These are phyloP conservation scores for Carettochelys insculpta DNA, from an alignment of 2,113 vertebrate species.

Conservation along the genomic window DNA sequence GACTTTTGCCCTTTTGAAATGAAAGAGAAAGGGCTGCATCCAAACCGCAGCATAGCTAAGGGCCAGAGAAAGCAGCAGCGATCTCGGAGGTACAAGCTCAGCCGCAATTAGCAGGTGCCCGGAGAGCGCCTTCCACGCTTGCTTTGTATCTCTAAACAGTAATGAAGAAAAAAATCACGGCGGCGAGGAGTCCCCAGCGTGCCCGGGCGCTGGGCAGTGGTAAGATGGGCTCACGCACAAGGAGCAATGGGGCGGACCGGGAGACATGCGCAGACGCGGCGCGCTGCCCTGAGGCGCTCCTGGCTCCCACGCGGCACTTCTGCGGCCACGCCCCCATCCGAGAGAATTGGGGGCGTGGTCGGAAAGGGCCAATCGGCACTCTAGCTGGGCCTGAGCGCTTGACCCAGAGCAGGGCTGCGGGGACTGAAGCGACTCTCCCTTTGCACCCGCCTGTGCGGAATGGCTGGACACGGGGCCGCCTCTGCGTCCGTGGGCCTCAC, in stretches of 20 bases:
- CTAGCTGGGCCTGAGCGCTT: background rate
- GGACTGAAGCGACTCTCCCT: background rate
- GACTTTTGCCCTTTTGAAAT: conserved; percentile 93
- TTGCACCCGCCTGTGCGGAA: background rate
- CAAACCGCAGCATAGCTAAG: conserved; percentile 20
- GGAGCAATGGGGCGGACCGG: background rate
- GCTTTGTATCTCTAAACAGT: conserved; percentile 28
- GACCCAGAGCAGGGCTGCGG: background rate
- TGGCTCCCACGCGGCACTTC: no score
- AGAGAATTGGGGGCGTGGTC: background rate
- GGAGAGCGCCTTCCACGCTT: background rate
- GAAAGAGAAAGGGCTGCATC: conserved; percentile 76
- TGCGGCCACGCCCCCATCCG: no score
- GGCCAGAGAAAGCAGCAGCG: conserved; percentile 26
- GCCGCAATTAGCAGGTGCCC: conserved; percentile 63
- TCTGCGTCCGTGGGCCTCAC: background rate
- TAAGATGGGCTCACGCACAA: background rate
- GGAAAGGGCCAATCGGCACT: background rate
- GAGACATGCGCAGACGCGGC: background rate
- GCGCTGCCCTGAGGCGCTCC: no score
- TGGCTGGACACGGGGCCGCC: background rate
- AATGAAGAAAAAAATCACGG: conserved; percentile 54
- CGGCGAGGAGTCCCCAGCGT: conserved; percentile 7
- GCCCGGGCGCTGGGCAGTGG: background rate
- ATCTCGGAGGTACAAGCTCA: conserved; percentile 22